A percentile compares a stretch with the other conserved stretches of the same genome.
Evolutionary conservation across 2,113 vertebrate species (phyloP).

Genomic region (Cichladusa arquata): DNA sequence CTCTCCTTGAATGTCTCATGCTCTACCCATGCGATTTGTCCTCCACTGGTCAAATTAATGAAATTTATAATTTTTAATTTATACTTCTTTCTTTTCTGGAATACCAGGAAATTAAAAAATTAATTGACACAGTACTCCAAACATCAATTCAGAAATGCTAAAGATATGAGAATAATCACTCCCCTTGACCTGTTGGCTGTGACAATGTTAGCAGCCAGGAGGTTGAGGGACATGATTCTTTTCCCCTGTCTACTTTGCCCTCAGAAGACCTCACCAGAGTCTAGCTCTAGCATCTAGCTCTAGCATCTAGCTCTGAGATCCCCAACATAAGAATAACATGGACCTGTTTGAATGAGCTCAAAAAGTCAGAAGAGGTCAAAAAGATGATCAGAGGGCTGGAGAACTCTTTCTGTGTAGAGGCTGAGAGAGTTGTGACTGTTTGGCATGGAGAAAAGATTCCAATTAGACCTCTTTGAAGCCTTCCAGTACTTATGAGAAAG

Average conservation of each 20-base stretch:
- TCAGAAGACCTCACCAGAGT: neutral
- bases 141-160: neutral
- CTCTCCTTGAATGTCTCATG: neutral
- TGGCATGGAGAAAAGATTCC: fast-evolving
- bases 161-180: neutral
- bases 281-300: neutral
- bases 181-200: neutral
- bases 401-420: neutral
- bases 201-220: neutral
- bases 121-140: neutral
- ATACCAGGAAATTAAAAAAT: neutral
- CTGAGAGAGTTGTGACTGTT: neutral
- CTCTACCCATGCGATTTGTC: neutral
- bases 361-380: neutral
- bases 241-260: neutral
- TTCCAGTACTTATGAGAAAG: neutral
- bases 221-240: neutral
- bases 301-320: neutral
- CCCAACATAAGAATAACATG: neutral
- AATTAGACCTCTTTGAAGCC: too few species aligned
- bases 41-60: neutral
- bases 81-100: neutral
- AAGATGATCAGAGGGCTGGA: neutral
- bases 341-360: neutral
- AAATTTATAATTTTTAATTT: neutral